Conservation (phyloP, 2,797 vertebrate genomes). For the Oreochromis grahami region DNA sequence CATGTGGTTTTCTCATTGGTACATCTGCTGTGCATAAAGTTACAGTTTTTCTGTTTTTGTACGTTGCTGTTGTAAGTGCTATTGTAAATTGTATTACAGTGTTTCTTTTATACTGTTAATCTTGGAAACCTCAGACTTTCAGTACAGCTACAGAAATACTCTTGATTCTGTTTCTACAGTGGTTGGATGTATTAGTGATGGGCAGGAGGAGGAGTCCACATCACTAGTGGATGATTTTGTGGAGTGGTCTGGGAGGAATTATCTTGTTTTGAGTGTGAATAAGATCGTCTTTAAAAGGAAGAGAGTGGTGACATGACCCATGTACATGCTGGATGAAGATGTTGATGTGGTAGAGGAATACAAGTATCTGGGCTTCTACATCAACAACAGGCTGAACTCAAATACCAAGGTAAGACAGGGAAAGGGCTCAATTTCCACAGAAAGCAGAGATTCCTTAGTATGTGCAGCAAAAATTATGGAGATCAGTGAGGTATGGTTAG, state of each 20-base stretch:
- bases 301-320: neutral
- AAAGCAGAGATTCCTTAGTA: neutral
- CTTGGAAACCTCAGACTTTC: no score
- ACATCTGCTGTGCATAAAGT: no score
- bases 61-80: no score
- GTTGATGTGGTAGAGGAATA: neutral
- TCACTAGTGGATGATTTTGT: neutral
- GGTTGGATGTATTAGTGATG: neutral
- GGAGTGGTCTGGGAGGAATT: neutral
- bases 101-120: neutral
- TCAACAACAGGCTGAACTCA: rapidly evolving
- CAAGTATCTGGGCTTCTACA: neutral
- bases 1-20: no score
- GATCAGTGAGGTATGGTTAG: neutral
- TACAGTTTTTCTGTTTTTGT: no score
- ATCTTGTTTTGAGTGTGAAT: neutral
- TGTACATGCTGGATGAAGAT: neutral
- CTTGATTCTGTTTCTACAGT: neutral
- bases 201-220: neutral
- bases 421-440: neutral
- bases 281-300: neutral
- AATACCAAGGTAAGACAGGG: neutral
- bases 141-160: neutral
- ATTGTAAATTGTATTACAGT: no score
- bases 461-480: no score